phyloP scores from a whole-genome alignment of 2,113 vertebrate genomes.

The Lagopus muta region DNA sequence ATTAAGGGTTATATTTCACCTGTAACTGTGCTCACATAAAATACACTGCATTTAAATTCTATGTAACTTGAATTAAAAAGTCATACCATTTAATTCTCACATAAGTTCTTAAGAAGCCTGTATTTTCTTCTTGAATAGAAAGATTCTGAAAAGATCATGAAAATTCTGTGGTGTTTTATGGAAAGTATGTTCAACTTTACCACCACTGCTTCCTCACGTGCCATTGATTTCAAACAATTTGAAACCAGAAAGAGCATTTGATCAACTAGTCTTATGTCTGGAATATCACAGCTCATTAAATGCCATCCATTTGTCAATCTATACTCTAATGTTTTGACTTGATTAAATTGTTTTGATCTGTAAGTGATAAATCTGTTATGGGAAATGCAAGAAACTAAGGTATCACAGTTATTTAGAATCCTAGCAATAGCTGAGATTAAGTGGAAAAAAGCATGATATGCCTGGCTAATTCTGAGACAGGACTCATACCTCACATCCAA shows the following conservation, averaged over 20 bases:
- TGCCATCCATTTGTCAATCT: neutral
- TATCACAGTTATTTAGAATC: neutral
- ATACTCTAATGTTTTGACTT: neutral
- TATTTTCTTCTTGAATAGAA: neutral
- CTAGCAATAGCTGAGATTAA: neutral
- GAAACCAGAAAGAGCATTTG: neutral
- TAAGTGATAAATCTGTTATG: neutral
- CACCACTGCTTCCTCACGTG: neutral
- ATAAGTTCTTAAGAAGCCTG: neutral
- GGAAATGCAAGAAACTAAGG: neutral
- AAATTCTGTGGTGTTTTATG: neutral
- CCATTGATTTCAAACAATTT: slow-evolving; percentile 7
- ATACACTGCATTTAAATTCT: neutral
- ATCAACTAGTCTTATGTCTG: neutral
- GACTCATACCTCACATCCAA: neutral
- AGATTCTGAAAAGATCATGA: neutral
- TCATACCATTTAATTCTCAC: neutral
- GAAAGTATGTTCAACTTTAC: neutral
- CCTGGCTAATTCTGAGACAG: neutral
- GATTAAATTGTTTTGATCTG: neutral
- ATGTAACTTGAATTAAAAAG: neutral
- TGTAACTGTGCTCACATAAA: neutral
- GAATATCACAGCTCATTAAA: neutral
- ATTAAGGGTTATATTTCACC: neutral
- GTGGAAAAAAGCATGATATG: neutral